Percentiles rank a stretch among this genome's conserved stretches.
These are phyloP conservation scores for Podiceps cristatus DNA, from an alignment of 2,113 vertebrate species.

Conservation along the genomic window DNA sequence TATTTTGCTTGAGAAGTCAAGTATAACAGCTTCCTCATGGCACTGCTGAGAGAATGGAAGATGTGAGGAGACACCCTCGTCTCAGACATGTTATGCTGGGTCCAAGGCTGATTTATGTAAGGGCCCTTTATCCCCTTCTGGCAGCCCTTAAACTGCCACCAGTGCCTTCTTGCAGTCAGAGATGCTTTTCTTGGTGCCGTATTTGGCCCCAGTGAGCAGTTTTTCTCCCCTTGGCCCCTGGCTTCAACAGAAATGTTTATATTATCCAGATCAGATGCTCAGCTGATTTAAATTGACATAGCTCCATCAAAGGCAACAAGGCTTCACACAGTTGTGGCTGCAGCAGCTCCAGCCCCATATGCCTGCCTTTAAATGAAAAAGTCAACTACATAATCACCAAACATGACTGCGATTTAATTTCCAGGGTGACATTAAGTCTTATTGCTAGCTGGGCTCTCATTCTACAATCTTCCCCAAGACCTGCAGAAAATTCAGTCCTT, in stretches of 20 bases:
- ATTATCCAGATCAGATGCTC: neutral
- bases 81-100: neutral
- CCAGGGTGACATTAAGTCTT: neutral
- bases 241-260: neutral
- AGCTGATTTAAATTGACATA: neutral
- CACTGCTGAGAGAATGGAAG: constrained; percentile 27
- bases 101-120: neutral
- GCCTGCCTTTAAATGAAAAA: neutral
- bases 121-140: neutral
- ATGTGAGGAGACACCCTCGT: neutral
- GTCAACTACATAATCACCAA: neutral
- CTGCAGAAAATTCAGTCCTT: neutral
- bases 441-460: neutral
- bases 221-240: neutral
- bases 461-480: neutral
- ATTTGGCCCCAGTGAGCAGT: neutral
- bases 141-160: neutral
- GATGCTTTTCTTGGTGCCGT: neutral
- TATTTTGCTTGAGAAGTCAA: neutral
- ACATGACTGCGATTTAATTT: neutral
- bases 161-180: neutral
- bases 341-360: neutral
- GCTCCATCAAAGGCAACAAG: neutral
- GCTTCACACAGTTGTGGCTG: neutral
- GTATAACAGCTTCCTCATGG: neutral